Evolutionary conservation across 2,888 invertebrate species (phyloP).

Genomic region (Pollenia amentaria): DNA sequence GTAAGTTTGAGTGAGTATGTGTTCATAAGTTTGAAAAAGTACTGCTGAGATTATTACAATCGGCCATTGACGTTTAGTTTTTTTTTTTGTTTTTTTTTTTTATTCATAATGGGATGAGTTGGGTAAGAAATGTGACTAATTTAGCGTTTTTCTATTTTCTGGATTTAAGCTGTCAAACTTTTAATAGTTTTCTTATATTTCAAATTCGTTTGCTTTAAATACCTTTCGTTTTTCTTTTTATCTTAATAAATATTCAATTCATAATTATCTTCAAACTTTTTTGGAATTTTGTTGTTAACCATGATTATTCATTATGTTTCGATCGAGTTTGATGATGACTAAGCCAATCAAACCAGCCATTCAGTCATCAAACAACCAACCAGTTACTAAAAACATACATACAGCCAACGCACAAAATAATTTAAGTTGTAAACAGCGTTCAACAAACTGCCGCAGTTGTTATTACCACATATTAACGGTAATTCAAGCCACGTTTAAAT

Average conservation of each 20-base stretch:
- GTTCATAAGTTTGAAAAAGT: not conserved
- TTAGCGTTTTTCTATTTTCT: slow-evolving; percentile 17
- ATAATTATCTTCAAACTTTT: not conserved
- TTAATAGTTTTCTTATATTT: too few relatives aligned
- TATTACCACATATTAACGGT: slow-evolving; percentile 46
- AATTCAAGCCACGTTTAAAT: not conserved
- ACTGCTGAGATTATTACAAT: slow-evolving; percentile 71
- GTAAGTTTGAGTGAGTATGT: not conserved
- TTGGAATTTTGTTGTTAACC: slow-evolving; percentile 38
- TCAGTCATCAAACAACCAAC: not conserved
- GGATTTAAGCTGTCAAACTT: too few relatives aligned
- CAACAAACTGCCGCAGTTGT: slow-evolving; percentile 21
- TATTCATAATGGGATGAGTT: slow-evolving; percentile 33
- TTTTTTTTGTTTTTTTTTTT: too few relatives aligned
- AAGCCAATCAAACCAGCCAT: slow-evolving; percentile 5
- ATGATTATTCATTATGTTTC: slow-evolving; percentile 34
- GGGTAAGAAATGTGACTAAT: slow-evolving; percentile 41
- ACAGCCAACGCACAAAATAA: slow-evolving; percentile 2
- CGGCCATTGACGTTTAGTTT: slow-evolving; percentile 74
- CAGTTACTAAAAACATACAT: not conserved
- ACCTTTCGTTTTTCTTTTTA: not conserved
- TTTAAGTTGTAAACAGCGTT: not conserved
- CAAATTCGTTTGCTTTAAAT: too few relatives aligned
- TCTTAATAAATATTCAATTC: slow-evolving; percentile 7
- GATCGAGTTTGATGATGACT: slow-evolving; percentile 50